phyloP scores from a whole-genome alignment of 2,113 vertebrate genomes.

The Collichthys lucidus region DNA sequence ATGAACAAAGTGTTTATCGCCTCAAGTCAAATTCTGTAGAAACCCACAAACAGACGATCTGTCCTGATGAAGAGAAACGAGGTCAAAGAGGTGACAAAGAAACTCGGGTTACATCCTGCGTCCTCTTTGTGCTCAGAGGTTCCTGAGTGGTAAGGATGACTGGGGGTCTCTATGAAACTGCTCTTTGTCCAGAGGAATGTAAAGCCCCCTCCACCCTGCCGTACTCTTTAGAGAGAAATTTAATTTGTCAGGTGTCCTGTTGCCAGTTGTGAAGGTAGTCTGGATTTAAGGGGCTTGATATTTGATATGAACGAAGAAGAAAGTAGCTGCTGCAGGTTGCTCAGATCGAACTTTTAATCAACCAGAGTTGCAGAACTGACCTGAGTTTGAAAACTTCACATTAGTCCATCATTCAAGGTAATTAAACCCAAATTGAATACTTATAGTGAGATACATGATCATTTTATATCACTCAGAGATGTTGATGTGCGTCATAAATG shows the following conservation, averaged over 20 bases:
- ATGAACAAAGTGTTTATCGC: neutral
- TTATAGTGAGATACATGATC: too few species aligned
- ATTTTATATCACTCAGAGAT: too few species aligned
- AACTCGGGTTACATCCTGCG: slow-evolving; percentile 66
- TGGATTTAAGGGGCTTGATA: neutral
- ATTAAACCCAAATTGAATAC: too few species aligned
- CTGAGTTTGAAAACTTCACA: too few species aligned
- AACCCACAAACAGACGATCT: neutral
- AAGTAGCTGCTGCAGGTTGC: neutral
- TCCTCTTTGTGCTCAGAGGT: slow-evolving; percentile 34
- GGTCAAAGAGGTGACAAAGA: slow-evolving; percentile 45
- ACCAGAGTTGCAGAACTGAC: too few species aligned
- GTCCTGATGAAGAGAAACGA: neutral
- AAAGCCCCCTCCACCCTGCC: neutral
- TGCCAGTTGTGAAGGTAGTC: neutral
- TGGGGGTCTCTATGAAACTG: slow-evolving; percentile 27
- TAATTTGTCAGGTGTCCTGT: slow-evolving; percentile 10
- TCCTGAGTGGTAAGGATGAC: slow-evolving; percentile 8
- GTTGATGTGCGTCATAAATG: too few species aligned
- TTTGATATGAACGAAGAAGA: neutral
- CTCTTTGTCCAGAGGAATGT: slow-evolving; percentile 40
- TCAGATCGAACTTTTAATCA: neutral
- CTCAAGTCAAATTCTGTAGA: neutral
- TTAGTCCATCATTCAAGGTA: too few species aligned
- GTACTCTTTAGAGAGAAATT: neutral